These are phyloP conservation scores for Achroia grisella DNA, from an alignment of 1,140 invertebrate species.

Conservation along the genomic window DNA sequence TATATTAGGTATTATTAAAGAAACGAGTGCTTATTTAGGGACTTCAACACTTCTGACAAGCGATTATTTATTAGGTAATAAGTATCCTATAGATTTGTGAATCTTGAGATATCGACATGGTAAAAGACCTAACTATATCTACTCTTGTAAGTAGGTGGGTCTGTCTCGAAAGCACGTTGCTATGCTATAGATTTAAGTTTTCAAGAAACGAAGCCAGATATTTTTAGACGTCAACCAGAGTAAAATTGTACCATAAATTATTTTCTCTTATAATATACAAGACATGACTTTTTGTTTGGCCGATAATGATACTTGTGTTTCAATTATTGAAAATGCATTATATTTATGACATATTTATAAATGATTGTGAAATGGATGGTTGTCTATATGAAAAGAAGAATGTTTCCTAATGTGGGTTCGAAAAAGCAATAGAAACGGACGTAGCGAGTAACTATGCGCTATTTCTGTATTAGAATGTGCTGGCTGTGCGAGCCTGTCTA, in stretches of 20 bases:
- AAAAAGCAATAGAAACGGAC: conserved; percentile 5
- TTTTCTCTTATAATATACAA: conserved; percentile 15
- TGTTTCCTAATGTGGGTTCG: conserved; percentile 16
- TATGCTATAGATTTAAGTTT: conserved; percentile 13
- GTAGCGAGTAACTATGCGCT: conserved; percentile 11
- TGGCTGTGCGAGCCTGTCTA: conserved; percentile 5
- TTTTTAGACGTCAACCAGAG: conserved; percentile 21
- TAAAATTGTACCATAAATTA: conserved; percentile 13
- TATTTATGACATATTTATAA: too few relatives aligned
- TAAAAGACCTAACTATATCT: conserved; percentile 14
- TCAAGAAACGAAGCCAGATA: conserved; percentile 22
- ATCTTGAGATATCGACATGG: conserved; percentile 7
- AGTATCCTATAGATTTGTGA: conserved; percentile 10
- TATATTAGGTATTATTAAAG: too few relatives aligned
- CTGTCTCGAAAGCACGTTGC: conserved; percentile 13
- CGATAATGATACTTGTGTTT: too few relatives aligned
- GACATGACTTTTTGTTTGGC: neutral
- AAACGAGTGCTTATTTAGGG: too few relatives aligned
- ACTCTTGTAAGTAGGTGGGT: too few relatives aligned
- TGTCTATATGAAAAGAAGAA: conserved; percentile 7
- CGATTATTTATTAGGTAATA: neutral
- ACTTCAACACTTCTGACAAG: too few relatives aligned
- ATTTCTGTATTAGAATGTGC: conserved; percentile 24
- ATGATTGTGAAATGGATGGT: too few relatives aligned
- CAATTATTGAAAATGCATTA: too few relatives aligned